Percentiles rank a stretch among this genome's conserved stretches.
Evolutionary conservation across 2,888 invertebrate genomes (phyloP).

Genomic region (Parasteatoda lunata): DNA sequence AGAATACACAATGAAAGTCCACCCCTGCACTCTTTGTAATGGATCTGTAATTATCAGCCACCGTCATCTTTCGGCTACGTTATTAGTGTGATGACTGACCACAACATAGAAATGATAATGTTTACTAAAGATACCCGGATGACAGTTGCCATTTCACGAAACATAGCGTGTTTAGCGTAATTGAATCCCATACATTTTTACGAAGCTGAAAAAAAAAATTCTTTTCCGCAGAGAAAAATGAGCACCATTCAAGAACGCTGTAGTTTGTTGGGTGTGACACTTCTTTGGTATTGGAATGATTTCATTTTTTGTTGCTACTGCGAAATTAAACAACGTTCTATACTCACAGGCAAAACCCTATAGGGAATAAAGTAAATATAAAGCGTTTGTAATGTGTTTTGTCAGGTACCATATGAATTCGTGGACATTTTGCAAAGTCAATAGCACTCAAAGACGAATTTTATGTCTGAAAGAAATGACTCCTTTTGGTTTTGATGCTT

Average conservation of each 20-base stretch:
- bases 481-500: too few species aligned
- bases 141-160: constrained; percentile 24
- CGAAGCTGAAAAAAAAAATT: not conserved
- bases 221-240: not conserved
- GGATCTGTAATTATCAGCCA: constrained; percentile 38
- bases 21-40: constrained; percentile 29
- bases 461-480: too few species aligned
- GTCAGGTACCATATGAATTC: too few species aligned
- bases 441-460: too few species aligned
- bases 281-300: not conserved
- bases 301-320: not conserved
- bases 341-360: too few species aligned
- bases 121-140: constrained; percentile 24
- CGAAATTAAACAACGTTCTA: not conserved
- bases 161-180: constrained; percentile 46
- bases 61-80: not conserved
- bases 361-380: too few species aligned
- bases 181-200: constrained; percentile 15
- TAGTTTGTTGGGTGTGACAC: not conserved
- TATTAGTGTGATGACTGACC: constrained; percentile 27
- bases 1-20: not conserved
- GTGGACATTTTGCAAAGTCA: too few species aligned
- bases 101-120: constrained; percentile 25
- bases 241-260: not conserved
- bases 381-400: too few species aligned